Percentiles rank a stretch among this genome's conserved stretches.
Evolutionary conservation across 2,888 invertebrate genomes (phyloP).

Genomic region (Amiota mariae): DNA sequence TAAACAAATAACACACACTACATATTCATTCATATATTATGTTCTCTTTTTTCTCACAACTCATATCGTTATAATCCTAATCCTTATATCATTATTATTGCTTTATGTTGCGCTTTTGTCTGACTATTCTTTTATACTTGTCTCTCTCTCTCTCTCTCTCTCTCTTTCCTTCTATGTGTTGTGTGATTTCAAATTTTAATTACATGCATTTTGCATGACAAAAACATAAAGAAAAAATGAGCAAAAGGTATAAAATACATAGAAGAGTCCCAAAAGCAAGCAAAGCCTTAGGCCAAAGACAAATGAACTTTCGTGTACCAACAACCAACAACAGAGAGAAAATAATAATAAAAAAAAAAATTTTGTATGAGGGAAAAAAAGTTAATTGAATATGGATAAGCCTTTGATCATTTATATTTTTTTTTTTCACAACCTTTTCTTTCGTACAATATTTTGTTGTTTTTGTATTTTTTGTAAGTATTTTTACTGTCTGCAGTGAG

Average conservation of each 20-base stretch:
- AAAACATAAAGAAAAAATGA: neutral
- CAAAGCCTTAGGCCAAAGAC: conserved; percentile 13
- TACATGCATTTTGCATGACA: conserved; percentile 56
- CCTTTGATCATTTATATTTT: conserved; percentile 34
- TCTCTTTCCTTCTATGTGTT: neutral
- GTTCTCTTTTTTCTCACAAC: neutral
- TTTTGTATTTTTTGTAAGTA: too few species aligned
- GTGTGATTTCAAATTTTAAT: conserved; percentile 53
- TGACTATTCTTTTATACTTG: neutral
- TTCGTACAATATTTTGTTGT: conserved; percentile 4
- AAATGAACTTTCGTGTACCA: conserved; percentile 20
- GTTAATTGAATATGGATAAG: conserved; percentile 60
- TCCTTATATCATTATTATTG: conserved; percentile 21
- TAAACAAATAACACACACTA: neutral
- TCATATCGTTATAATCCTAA: conserved; percentile 1
- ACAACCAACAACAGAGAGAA: neutral
- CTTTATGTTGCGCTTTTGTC: too few species aligned
- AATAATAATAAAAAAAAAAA: conserved; percentile 29
- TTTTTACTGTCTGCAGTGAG: neutral
- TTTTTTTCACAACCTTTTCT: neutral
- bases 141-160: neutral
- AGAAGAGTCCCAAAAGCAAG: neutral
- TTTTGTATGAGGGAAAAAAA: conserved; percentile 29
- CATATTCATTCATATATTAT: neutral
- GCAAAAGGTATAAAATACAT: neutral